A percentile compares a stretch with the other conserved stretches of the same genome.
phyloP scores from a whole-genome alignment of 2,113 vertebrate species.

The Microcebus ravelobensis region DNA sequence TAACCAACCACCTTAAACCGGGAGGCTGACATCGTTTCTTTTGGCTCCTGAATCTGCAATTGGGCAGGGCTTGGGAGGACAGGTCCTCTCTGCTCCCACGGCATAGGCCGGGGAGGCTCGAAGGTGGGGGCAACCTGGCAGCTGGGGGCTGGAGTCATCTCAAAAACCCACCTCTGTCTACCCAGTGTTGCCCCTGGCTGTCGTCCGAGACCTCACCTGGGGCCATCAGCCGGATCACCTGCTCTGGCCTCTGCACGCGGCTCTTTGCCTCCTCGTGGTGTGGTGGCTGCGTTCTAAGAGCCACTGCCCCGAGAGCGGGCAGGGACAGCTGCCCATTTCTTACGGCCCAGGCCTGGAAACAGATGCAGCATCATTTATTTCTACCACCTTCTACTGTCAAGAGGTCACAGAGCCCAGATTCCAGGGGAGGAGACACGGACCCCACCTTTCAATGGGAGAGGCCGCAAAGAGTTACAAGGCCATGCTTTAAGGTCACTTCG shows the following conservation, averaged over 20 bases:
- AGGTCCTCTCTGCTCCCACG: accelerated
- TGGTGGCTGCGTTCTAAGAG: background rate
- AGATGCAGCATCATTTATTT: accelerated
- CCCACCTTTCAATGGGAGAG: background rate
- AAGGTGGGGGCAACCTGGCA: accelerated
- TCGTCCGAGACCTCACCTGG: background rate
- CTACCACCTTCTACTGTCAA: background rate
- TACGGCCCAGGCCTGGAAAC: background rate
- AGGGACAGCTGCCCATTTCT: background rate
- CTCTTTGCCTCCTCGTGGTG: background rate
- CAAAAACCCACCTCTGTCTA: accelerated
- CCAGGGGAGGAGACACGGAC: background rate
- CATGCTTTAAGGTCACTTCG: background rate
- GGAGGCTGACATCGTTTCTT: background rate
- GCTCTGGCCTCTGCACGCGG: background rate
- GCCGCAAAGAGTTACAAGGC: background rate
- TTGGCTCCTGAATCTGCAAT: background rate
- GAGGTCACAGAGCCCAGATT: background rate
- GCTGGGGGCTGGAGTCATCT: background rate
- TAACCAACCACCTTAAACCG: background rate
- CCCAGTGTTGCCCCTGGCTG: background rate
- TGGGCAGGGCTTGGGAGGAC: background rate
- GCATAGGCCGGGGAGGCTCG: background rate
- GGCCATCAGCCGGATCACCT: too few species aligned
- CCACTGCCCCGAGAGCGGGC: too few species aligned